Percentiles rank a stretch among this genome's conserved stretches.
phyloP scores from a whole-genome alignment of 2,113 vertebrate species.

The Urocitellus parryii region DNA sequence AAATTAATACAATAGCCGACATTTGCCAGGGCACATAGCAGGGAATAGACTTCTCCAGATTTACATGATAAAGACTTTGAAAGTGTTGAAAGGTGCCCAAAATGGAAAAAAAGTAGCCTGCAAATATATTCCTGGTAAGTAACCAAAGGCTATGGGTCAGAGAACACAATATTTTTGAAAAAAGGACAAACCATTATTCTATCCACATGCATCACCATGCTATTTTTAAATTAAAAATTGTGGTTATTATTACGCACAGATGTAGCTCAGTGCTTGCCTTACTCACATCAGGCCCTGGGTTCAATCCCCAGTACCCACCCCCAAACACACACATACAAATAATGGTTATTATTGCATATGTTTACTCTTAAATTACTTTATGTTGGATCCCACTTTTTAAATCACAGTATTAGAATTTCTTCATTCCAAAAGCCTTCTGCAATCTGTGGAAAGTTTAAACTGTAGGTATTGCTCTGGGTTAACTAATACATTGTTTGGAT shows the following conservation, averaged over 20 bases:
- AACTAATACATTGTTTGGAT: not conserved
- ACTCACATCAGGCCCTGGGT: no score
- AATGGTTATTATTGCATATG: not conserved
- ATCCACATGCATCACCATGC: not conserved
- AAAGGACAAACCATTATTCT: not conserved
- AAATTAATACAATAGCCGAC: not conserved
- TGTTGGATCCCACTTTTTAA: not conserved
- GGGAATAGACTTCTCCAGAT: not conserved
- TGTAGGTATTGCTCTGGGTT: not conserved
- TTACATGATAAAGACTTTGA: not conserved
- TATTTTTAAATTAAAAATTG: not conserved
- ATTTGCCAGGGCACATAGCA: rapidly evolving
- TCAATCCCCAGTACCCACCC: no score
- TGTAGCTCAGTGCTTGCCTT: no score
- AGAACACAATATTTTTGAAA: not conserved
- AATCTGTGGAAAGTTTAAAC: not conserved
- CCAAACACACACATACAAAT: no score
- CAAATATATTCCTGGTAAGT: no score
- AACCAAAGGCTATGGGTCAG: not conserved
- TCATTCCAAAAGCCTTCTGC: not conserved
- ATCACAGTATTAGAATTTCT: not conserved
- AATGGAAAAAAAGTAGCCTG: not conserved
- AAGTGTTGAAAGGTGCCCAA: not conserved
- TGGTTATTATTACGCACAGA: no score
- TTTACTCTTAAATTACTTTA: not conserved